Conservation (phyloP, 2,113 vertebrate genomes). For the Megaceryle torquata region DNA sequence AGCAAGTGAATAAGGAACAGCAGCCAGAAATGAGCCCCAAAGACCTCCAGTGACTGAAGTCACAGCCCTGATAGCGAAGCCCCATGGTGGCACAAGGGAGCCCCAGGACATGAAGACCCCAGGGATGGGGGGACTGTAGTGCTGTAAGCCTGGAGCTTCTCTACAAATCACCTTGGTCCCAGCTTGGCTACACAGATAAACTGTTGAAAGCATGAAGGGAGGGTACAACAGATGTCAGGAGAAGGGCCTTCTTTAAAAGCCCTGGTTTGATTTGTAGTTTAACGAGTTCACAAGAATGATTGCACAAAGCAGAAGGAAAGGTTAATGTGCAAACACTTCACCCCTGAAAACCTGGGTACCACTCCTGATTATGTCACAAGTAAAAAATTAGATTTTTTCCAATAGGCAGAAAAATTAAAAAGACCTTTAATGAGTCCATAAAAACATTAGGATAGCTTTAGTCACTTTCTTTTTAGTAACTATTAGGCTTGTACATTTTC, state of each 20-base stretch:
- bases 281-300: neutral
- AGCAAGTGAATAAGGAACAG: neutral
- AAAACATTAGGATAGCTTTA: constrained; percentile 55
- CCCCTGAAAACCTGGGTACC: constrained; percentile 1
- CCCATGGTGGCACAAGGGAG: neutral
- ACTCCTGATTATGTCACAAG: constrained; percentile 15
- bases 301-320: constrained; percentile 15
- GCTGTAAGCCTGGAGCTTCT: neutral
- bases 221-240: neutral
- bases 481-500: constrained; percentile 59
- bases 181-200: neutral
- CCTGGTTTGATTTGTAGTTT: constrained; percentile 23
- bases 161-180: neutral
- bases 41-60: rapidly evolving
- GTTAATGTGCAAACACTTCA: constrained; percentile 18
- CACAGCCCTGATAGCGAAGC: rapidly evolving
- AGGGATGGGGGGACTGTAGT: neutral
- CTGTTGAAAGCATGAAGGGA: neutral
- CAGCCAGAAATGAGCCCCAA: neutral
- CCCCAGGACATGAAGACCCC: rapidly evolving
- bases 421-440: constrained; percentile 54
- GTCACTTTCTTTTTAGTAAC: constrained; percentile 50
- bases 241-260: neutral
- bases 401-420: constrained; percentile 39
- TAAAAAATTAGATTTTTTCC: constrained; percentile 60